phyloP scores from a whole-genome alignment of 2,113 vertebrate species.

The Clupea harengus region DNA sequence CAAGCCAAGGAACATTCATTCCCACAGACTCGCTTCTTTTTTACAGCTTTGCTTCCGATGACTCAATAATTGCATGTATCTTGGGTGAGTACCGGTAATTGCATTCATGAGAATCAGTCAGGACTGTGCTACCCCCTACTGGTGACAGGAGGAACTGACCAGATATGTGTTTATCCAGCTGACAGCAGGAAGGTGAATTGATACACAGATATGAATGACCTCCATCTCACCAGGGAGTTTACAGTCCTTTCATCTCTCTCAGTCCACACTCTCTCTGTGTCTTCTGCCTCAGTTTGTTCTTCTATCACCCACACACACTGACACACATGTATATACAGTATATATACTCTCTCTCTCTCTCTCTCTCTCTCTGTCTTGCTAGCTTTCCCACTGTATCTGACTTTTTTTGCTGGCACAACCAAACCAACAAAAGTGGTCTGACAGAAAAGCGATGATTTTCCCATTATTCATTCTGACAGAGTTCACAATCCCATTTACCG shows the following conservation, averaged over 20 bases:
- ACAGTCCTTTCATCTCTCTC: neutral
- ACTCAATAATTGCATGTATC: conserved; percentile 16
- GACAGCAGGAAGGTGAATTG: neutral
- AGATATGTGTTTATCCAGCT: neutral
- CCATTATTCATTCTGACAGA: conserved; percentile 33
- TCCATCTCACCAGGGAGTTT: neutral
- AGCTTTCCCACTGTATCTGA: neutral
- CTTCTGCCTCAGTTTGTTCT: too few relatives aligned
- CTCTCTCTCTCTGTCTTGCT: neutral
- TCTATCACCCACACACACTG: too few relatives aligned
- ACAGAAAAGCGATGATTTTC: neutral
- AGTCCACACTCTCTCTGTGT: too few relatives aligned
- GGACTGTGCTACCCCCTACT: neutral
- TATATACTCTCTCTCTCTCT: neutral
- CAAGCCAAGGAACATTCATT: conserved; percentile 16
- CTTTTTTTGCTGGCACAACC: neutral
- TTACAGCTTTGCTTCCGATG: conserved; percentile 15
- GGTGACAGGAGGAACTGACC: neutral
- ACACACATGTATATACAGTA: neutral
- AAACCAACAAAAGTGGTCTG: neutral
- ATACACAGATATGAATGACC: neutral
- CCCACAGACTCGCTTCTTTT: neutral
- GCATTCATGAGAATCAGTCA: neutral
- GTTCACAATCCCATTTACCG: conserved; percentile 35
- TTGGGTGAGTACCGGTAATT: neutral